These are phyloP conservation scores for Myrmophylax atrothorax DNA, from an alignment of 2,113 vertebrate species.

Conservation along the genomic window DNA sequence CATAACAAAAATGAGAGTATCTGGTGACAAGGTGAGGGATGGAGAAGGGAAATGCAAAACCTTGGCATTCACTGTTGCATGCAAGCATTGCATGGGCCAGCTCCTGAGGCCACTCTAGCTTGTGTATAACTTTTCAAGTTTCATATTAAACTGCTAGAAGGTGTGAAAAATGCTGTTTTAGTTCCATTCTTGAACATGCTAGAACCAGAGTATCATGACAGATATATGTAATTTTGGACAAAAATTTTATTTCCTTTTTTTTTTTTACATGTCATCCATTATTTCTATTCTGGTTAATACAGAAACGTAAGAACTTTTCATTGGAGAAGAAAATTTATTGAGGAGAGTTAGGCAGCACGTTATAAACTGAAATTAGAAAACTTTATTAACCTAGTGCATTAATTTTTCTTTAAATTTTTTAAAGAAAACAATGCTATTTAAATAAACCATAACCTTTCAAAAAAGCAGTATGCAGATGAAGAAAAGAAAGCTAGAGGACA, in stretches of 20 bases:
- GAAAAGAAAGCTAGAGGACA: background rate
- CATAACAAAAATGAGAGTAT: background rate
- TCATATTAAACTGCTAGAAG: background rate
- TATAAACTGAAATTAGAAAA: background rate
- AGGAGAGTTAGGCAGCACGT: background rate
- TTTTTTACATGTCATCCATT: background rate
- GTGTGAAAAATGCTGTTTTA: background rate
- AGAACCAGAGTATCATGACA: conserved; percentile 45
- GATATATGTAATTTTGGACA: background rate
- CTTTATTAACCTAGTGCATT: conserved; percentile 22
- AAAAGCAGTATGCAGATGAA: background rate
- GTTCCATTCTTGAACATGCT: background rate
- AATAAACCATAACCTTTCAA: background rate
- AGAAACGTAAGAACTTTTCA: conserved; percentile 2
- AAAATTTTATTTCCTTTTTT: conserved; percentile 12
- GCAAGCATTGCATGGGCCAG: background rate
- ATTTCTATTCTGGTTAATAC: conserved; percentile 36
- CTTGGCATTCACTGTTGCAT: background rate
- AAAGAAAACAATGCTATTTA: background rate
- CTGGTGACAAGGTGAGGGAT: background rate
- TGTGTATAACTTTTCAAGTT: background rate
- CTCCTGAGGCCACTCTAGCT: background rate
- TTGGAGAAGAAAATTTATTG: background rate
- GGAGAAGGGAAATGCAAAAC: background rate
- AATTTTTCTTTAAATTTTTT: background rate